Evolutionary conservation across 2,113 vertebrate species (phyloP).

Genomic region (human): GRCh38 chrX:144318501-144319000

Average conservation of each 20-base stretch:
- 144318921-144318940: neutral
- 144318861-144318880: neutral
- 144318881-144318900: neutral
- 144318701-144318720: neutral
- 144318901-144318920: neutral
- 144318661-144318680: neutral
- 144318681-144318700: neutral
- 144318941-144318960: neutral
- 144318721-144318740: neutral
- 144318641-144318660: neutral
- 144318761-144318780: accelerated
- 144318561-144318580: neutral
- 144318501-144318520: neutral
- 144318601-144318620: neutral
- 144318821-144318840: neutral
- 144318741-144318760: neutral
- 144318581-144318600: neutral
- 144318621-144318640: neutral
- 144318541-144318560: neutral
- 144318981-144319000: neutral
- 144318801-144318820: neutral
- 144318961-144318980: neutral
- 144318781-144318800: neutral
- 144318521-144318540: neutral
- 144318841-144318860: neutral